phyloP scores from a whole-genome alignment of 2,888 invertebrate genomes.

The Corythucha ciliata region DNA sequence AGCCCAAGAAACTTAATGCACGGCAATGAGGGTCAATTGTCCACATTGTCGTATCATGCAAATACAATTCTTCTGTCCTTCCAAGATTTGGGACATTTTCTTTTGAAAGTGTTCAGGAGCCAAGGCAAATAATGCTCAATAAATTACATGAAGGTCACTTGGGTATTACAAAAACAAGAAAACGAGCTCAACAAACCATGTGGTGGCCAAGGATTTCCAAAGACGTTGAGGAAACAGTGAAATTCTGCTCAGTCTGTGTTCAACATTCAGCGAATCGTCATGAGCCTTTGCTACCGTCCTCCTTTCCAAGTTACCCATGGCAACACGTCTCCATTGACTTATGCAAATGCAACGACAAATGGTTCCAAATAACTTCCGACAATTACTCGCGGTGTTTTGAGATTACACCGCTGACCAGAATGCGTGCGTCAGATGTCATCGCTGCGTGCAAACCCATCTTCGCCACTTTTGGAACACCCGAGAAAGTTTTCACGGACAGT shows the following conservation, averaged over 20 bases:
- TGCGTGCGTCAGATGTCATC: slow-evolving; percentile 14
- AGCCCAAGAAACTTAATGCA: no score
- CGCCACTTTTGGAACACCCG: slow-evolving; percentile 9
- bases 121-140: slow-evolving; percentile 14
- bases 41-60: no score
- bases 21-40: no score
- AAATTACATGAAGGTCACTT: slow-evolving; percentile 16
- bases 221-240: slow-evolving; percentile 14
- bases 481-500: neutral
- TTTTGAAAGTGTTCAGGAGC: slow-evolving; percentile 37
- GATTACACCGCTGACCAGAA: slow-evolving; percentile 1
- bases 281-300: slow-evolving; percentile 16
- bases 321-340: slow-evolving; percentile 14
- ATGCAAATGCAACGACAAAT: slow-evolving; percentile 7
- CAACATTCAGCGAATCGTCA: slow-evolving; percentile 15
- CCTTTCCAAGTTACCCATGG: slow-evolving; percentile 21
- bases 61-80: slow-evolving; percentile 26
- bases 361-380: slow-evolving; percentile 11
- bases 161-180: slow-evolving; percentile 12
- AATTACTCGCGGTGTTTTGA: slow-evolving; percentile 20
- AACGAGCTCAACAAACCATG: slow-evolving; percentile 12
- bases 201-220: slow-evolving; percentile 23
- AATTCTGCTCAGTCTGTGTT: slow-evolving; percentile 12
- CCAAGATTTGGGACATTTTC: slow-evolving; percentile 18
- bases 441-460: neutral